These are phyloP conservation scores for Pterocles burchelli DNA, from an alignment of 2,113 vertebrate species.

Conservation along the genomic window DNA sequence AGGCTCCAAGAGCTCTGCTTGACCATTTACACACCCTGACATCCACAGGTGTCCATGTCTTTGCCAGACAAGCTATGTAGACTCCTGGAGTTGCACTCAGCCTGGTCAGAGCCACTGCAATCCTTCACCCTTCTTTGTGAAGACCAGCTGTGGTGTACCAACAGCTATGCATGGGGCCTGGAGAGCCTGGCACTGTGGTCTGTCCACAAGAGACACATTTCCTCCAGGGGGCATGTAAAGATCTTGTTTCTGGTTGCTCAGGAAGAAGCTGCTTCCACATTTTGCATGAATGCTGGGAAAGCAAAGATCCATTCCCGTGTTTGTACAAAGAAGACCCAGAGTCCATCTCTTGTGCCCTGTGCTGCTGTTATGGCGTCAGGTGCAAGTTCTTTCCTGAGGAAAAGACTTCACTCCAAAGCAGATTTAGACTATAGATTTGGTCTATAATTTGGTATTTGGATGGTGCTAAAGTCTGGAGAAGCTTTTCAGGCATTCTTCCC, in stretches of 20 bases:
- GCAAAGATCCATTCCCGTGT: neutral
- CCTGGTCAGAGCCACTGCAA: neutral
- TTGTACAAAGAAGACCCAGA: neutral
- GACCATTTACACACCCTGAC: neutral
- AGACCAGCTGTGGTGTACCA: neutral
- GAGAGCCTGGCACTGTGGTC: neutral
- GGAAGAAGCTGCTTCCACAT: neutral
- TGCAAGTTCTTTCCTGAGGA: neutral
- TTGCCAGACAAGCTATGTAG: neutral
- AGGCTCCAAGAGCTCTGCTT: neutral
- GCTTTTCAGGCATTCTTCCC: neutral
- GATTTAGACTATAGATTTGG: neutral
- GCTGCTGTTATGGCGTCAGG: neutral
- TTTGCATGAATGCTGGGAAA: neutral
- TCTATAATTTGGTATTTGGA: neutral
- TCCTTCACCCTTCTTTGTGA: neutral
- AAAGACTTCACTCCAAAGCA: neutral
- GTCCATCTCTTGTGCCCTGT: neutral
- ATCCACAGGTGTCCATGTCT: neutral
- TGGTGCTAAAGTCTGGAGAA: neutral
- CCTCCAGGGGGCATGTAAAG: neutral
- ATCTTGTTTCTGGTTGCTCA: neutral
- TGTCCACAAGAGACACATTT: neutral
- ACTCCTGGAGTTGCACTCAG: neutral
- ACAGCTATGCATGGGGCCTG: accelerated